Percentiles rank a stretch among this genome's conserved stretches.
Evolutionary conservation across 2,797 vertebrate species (phyloP).

Genomic region (Gadopsis bispinosus): DNA sequence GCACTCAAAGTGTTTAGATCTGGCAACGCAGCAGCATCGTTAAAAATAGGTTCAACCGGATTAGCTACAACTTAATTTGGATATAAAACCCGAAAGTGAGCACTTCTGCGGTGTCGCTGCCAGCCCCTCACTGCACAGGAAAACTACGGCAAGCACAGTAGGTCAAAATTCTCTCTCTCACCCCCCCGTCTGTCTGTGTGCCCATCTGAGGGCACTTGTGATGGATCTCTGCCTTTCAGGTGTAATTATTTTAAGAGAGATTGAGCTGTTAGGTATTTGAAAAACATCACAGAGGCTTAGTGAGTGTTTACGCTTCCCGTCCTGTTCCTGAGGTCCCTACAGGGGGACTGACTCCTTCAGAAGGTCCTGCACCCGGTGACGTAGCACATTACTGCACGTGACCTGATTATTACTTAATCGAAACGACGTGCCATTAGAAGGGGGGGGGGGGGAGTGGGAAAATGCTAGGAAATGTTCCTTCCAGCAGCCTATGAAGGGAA

Average conservation of each 20-base stretch:
- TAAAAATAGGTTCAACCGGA: neutral
- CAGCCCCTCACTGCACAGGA: neutral
- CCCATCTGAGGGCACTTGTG: conserved; percentile 88
- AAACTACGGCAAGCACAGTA: no score
- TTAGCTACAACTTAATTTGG: no score
- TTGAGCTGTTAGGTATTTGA: conserved; percentile 84
- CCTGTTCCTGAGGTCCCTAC: conserved; percentile 66
- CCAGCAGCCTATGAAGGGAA: no score
- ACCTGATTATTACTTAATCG: neutral
- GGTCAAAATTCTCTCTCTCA: neutral
- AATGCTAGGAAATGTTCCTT: no score
- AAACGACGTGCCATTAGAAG: no score
- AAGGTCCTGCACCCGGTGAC: conserved; percentile 1
- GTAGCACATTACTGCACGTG: neutral
- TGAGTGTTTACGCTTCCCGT: conserved; percentile 82
- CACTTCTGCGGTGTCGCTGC: neutral
- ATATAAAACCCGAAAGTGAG: no score
- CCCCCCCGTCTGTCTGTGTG: conserved; percentile 31
- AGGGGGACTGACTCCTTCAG: conserved; percentile 47
- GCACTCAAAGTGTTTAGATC: no score
- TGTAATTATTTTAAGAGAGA: conserved; percentile 89
- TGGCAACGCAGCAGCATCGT: no score
- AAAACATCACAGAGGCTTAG: conserved; percentile 84
- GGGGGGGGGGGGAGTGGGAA: no score
- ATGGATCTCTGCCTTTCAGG: conserved; percentile 87